These are phyloP conservation scores for Hylomyscus alleni DNA, from an alignment of 2,797 vertebrate species.

Conservation along the genomic window DNA sequence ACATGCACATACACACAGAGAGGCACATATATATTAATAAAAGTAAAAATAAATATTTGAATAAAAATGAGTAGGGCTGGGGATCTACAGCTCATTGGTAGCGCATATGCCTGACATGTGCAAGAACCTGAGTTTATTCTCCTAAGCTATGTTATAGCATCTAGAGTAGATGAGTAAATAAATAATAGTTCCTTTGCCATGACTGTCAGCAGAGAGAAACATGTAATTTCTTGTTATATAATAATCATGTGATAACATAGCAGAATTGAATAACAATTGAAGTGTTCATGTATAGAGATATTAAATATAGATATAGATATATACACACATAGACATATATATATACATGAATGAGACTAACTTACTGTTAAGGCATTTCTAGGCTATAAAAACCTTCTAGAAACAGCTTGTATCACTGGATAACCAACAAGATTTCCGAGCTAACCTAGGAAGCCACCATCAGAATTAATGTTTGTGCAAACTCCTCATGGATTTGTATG, in stretches of 20 bases:
- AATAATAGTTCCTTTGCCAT: background rate
- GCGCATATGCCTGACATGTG: background rate
- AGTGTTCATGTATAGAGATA: slow-evolving; percentile 5
- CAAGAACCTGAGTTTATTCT: background rate
- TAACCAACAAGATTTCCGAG: background rate
- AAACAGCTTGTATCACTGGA: background rate
- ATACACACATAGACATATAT: no score
- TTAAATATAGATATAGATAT: no score
- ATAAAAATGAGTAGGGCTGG: background rate
- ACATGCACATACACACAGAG: background rate
- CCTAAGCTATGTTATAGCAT: no score
- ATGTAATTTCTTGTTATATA: background rate
- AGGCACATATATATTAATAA: background rate
- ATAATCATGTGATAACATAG: background rate
- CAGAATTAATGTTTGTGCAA: background rate
- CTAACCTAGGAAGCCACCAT: background rate
- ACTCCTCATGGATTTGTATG: background rate
- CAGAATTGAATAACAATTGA: background rate
- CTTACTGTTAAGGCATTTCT: background rate
- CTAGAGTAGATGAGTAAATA: background rate
- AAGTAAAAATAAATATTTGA: background rate
- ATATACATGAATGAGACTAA: background rate
- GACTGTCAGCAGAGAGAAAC: background rate
- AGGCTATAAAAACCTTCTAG: background rate
- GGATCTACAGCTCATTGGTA: background rate